Percentiles rank a stretch among this genome's conserved stretches.
phyloP scores from a whole-genome alignment of 2,888 invertebrate genomes.

The Lasius fuliginosus region DNA sequence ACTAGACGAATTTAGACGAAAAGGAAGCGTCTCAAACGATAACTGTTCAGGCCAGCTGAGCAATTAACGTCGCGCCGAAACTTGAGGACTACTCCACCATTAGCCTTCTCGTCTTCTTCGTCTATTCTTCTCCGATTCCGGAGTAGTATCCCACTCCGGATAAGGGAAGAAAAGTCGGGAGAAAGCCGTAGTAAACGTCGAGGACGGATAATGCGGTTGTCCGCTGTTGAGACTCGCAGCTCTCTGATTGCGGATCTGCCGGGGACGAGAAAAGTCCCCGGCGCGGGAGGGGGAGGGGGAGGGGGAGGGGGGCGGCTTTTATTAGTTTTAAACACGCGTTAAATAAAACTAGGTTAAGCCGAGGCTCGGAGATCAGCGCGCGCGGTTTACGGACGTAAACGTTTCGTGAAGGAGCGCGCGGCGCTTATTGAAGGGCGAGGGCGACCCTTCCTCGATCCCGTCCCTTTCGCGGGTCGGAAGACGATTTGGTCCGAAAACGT shows the following conservation, averaged over 20 bases:
- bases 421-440: constrained; percentile 38
- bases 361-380: constrained; percentile 78
- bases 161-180: constrained; percentile 19
- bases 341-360: constrained; percentile 85
- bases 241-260: constrained; percentile 80
- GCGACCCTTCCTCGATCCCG: constrained; percentile 46
- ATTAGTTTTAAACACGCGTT: constrained; percentile 86
- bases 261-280: constrained; percentile 41
- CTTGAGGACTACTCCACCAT: constrained; percentile 70
- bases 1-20: constrained; percentile 35
- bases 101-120: constrained; percentile 66
- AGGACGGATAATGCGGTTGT: constrained; percentile 77
- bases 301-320: constrained; percentile 72
- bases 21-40: constrained; percentile 67
- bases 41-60: constrained; percentile 67
- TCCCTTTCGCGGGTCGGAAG: constrained; percentile 31
- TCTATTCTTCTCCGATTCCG: constrained; percentile 26
- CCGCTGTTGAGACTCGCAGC: constrained; percentile 73
- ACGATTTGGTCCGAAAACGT: constrained; percentile 63
- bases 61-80: constrained; percentile 72
- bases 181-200: constrained; percentile 37
- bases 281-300: neutral
- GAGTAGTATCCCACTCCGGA: neutral
- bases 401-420: constrained; percentile 57
- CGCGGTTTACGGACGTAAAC: constrained; percentile 77